Conservation (phyloP, 1,140 invertebrate species). For the Monomorium pharaonis region DNA sequence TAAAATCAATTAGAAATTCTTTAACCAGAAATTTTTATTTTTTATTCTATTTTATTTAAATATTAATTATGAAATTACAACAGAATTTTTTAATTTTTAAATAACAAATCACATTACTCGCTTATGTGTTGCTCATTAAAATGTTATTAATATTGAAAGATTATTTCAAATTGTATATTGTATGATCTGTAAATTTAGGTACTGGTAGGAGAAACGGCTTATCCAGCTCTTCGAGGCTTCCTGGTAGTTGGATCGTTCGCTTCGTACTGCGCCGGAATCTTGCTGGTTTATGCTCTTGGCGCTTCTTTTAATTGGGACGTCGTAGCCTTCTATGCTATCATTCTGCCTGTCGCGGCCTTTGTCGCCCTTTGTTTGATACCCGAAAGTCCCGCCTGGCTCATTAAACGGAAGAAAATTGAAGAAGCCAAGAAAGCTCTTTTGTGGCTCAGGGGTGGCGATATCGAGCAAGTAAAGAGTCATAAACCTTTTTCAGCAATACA, state of each 20-base stretch:
- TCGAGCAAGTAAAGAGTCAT: constrained; percentile 76
- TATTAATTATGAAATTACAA: background rate
- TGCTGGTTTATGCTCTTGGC: constrained; percentile 89
- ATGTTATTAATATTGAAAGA: background rate
- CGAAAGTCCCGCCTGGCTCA: constrained; percentile 90
- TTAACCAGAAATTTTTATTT: background rate
- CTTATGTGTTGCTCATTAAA: background rate
- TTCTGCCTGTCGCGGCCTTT: constrained; percentile 87
- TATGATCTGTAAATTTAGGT: constrained; percentile 84
- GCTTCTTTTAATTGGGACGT: constrained; percentile 87
- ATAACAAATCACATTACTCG: background rate
- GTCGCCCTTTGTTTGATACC: constrained; percentile 88
- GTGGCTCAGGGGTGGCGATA: constrained; percentile 88
- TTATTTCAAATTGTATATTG: background rate
- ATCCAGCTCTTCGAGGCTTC: constrained; percentile 88
- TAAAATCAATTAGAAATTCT: background rate
- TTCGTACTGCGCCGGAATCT: constrained; percentile 90
- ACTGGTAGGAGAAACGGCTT: constrained; percentile 90
- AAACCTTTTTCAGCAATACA: background rate
- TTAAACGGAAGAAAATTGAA: constrained; percentile 86
- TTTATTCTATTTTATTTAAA: background rate
- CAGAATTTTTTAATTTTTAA: background rate
- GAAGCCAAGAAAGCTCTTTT: constrained; percentile 88
- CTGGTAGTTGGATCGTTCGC: constrained; percentile 88
- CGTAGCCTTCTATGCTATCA: constrained; percentile 87